Conservation (phyloP, 2,797 vertebrate genomes). For the Tapera naevia region DNA sequence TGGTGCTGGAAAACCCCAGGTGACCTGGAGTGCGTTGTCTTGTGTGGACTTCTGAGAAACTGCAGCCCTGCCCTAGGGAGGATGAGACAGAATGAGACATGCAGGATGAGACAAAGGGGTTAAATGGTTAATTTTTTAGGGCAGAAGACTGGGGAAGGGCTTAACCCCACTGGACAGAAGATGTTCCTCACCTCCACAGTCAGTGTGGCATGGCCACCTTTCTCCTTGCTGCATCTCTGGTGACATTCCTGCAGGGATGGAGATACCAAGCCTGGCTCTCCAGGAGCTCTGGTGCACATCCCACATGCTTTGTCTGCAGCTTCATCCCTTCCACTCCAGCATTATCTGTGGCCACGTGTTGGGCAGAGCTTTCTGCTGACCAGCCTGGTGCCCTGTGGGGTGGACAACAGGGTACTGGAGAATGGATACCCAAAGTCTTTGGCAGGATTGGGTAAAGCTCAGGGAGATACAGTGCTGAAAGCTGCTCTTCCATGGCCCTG, state of each 20-base stretch:
- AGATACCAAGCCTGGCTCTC: not conserved
- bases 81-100: too few species aligned
- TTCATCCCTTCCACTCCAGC: not conserved
- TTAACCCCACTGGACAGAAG: not conserved
- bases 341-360: not conserved
- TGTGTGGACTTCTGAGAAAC: not conserved
- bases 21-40: not conserved
- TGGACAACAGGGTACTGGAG: not conserved
- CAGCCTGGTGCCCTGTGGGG: not conserved
- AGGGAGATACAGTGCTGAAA: not conserved
- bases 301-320: not conserved
- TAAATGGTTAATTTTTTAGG: not conserved
- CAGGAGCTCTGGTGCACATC: not conserved
- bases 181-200: not conserved
- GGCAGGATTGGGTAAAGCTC: not conserved
- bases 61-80: not conserved
- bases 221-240: not conserved
- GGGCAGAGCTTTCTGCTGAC: not conserved
- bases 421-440: not conserved
- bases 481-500: fast-evolving
- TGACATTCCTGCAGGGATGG: not conserved
- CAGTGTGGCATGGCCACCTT: not conserved
- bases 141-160: not conserved
- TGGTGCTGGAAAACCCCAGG: not conserved
- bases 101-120: not conserved